Conservation (phyloP, 2,888 invertebrate genomes). For the Platyscelio sp. region DNA sequence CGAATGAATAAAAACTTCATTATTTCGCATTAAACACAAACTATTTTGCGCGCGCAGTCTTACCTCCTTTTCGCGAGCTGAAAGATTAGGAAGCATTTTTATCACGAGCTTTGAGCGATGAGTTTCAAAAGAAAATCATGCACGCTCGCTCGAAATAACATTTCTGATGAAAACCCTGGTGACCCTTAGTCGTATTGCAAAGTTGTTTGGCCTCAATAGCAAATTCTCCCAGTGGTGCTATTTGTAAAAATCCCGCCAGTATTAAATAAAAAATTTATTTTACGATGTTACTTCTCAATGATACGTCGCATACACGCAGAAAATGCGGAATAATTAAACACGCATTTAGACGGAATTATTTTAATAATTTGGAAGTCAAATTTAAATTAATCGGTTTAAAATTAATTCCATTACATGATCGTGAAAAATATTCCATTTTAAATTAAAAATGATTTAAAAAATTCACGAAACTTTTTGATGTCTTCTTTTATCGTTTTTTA, state of each 20-base stretch:
- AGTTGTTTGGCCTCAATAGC: conserved; percentile 24
- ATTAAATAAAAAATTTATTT: conserved; percentile 46
- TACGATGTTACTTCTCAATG: too few relatives aligned
- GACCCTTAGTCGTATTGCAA: conserved; percentile 35
- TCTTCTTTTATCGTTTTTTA: too few relatives aligned
- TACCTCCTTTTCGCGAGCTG: neutral
- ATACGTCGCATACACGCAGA: too few relatives aligned
- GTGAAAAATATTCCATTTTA: too few relatives aligned
- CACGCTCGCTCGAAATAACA: conserved; percentile 13
- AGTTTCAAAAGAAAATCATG: conserved; percentile 35
- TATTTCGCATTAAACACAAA: conserved; percentile 10
- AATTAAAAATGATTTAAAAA: too few relatives aligned
- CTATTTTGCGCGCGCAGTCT: too few relatives aligned
- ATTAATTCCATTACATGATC: too few relatives aligned
- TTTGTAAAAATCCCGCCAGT: conserved; percentile 32
- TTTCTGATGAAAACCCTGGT: conserved; percentile 35
- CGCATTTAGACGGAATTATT: too few relatives aligned
- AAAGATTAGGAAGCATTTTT: conserved; percentile 46
- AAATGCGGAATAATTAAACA: too few relatives aligned
- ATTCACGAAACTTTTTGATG: too few relatives aligned
- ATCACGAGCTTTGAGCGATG: conserved; percentile 10
- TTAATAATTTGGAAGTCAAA: too few relatives aligned
- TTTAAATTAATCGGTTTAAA: too few relatives aligned
- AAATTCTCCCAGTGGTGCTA: conserved; percentile 32
- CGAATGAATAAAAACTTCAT: conserved; percentile 2